Base-by-base conservation (phyloP, 2,888 invertebrate genomes). In the Dolichomitus sp. region DNA sequence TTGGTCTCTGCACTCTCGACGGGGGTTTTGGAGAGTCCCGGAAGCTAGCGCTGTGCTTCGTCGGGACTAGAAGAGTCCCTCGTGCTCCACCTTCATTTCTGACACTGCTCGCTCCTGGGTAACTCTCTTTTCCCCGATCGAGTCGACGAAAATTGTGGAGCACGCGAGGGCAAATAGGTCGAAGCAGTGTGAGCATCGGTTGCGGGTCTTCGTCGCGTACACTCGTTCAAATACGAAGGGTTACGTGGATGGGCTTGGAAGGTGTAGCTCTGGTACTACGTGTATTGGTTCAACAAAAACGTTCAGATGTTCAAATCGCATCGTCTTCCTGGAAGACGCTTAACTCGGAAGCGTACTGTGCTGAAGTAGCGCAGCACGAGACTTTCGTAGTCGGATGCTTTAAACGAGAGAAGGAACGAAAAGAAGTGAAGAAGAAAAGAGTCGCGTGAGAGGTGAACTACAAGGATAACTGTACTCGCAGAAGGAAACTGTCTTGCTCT, bases 231-330 rank as follows among this genome's bases (percentile, higher is more conserved):
- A 57, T 57, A 17, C 19, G 42, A 30, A 70, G 27, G 27, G 27
- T 30, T 59, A 61, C 19, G 33, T 57, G n/a, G 57, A 69, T 17
- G 37, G 14, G 1, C 33, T n/a, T 30, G 40, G 17, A 42, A 52
- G 57, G 42, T 50, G 17, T 40, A 23, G 19, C n/a, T 33, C 37
- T 23, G 52, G 54, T 42, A 7, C 27, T 52, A 79, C 66, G 66
- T 79, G 73, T 68, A 80, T 80, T 61, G 68, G 50, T 68, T 80
- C 73, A 40, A 50, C 50, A 45, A 72, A 66, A 59, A 61, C 52
- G 9, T 11, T 45, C 33, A 33, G 19, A 40, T 52, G 80, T 69
- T 42, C 52, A 33, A 42, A 33, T 73, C 33, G 37, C 48, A 40
- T 63, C 30, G 14, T 57, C 17, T 27, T 50, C 30, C 37, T 52